Evolutionary conservation across 2,113 vertebrate genomes (phyloP), one percentile per base, ranked within the genome.

Genomic region (Paraplagusia blochii): DNA sequence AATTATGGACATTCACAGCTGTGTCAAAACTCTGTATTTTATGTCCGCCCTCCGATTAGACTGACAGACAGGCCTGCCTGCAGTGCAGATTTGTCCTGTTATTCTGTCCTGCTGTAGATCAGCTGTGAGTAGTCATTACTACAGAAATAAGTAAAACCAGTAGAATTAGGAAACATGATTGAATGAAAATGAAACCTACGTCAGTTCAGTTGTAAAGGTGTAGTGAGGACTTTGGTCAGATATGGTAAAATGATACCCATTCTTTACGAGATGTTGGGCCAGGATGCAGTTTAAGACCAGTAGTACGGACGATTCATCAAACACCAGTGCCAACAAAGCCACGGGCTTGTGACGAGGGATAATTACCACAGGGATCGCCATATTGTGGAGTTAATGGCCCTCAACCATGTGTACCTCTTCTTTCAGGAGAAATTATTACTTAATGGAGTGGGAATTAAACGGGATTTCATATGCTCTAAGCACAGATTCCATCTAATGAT

Each of bases 351-450:
- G n/a, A 43, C 42, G 42, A 43, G 42, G 42, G 42, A 15, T 43
- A 43, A 43, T 43, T 43, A 43, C 42, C 13, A 14, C n/a, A n/a
- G 42, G 42, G n/a, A n/a, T 43, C 14, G 13, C 42, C 42, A 43
- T 43, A 43, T 43, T 43, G 42, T 43, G 42, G 42, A 43, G 42
- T 14, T 43, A 43, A 43, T 43, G 42, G 42, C n/a, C 42, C 42
- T 15, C 42, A 43, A n/a, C 42, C 42, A 13, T 14, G 13, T 43
- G 42, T 7, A 43, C n/a, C 42, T 43, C 13, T 43, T 43, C n/a
- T 12, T 43, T 43, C n/a, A 43, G n/a, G 42, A 43, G 42, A 43
- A 43, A 43, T 43, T 43, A 43, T 43, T 43, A 43, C 42, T 43
- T 43, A 43, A 43, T 43, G 42, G 42, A 43, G 42, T 43, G 42